phyloP scores from a whole-genome alignment of 1,140 invertebrate species.

The Manduca sexta region DNA sequence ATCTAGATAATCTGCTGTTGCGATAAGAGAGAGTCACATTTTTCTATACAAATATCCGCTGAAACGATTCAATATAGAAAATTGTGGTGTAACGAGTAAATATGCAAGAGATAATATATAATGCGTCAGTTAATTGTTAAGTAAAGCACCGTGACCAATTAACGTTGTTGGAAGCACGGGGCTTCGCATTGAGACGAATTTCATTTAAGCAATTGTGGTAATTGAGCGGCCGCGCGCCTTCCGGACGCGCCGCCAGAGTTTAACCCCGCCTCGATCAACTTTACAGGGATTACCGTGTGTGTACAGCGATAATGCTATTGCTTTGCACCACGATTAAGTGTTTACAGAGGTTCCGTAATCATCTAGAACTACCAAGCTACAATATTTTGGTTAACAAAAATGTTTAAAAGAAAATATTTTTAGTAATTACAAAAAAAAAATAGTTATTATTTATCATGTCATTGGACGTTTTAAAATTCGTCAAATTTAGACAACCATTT shows the following conservation, averaged over 20 bases:
- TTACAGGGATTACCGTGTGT: not conserved
- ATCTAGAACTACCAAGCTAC: not conserved
- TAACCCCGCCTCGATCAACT: conserved; percentile 33
- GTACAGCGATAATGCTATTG: too few relatives aligned
- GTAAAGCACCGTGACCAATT: conserved; percentile 68
- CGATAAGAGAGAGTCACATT: too few relatives aligned
- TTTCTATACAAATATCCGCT: too few relatives aligned
- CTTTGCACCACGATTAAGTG: not conserved
- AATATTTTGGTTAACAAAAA: too few relatives aligned
- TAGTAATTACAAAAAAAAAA: too few relatives aligned
- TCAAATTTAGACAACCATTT: too few relatives aligned
- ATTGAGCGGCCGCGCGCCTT: conserved; percentile 57
- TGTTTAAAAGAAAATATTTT: too few relatives aligned
- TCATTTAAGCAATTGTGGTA: conserved; percentile 69
- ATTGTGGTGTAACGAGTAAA: conserved; percentile 24
- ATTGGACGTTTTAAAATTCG: too few relatives aligned
- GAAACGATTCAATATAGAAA: too few relatives aligned
- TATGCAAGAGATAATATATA: conserved; percentile 21
- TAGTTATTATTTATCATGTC: too few relatives aligned
- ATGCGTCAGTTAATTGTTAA: conserved; percentile 51
- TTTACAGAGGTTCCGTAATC: not conserved
- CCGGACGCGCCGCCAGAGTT: conserved; percentile 44
- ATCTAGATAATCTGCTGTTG: too few relatives aligned
- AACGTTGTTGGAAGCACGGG: conserved; percentile 29
- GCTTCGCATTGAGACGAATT: conserved; percentile 56